Evolutionary conservation across 2,113 vertebrate genomes (phyloP), one percentile per base, ranked within the genome.

Genomic region (Anarrhichthys ocellatus): DNA sequence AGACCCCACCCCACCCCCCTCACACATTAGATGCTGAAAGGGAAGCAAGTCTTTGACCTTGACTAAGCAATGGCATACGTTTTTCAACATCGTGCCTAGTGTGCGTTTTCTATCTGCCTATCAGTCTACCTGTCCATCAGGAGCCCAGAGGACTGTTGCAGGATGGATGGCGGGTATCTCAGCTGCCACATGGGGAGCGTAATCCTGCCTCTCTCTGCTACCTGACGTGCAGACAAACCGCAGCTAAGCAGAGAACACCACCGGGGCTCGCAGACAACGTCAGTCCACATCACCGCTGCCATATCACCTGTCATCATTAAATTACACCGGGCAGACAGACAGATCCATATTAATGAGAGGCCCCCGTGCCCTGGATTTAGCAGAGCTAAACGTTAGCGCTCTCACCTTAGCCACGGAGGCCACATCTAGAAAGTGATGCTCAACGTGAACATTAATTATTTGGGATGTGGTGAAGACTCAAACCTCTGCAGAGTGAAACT

Each of bases 231-330:
- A 87, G 89, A 68, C 88, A 78, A 79, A 85, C 84, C 71, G 87
- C 88, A 73, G 83, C 78, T 80, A 64, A 83, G 71, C 87, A 46
- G 79, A 83, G 88, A 84, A 83, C 75, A 67, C 83, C 73, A 27
- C 62, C 5, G 80, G 89, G 90, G 73, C 68, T 69, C 67, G 72
- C 42, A 36, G 78, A 80, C 87, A 77, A 67, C 88, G 78, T 93
- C 90, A 79, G 83, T 50, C 78, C 65, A 82, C 83, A 76, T 89
- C 87, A 82, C 73, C 13, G 72, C 69, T 15, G 54, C 85, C 78
- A 82, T 86, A 92, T 93, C 92, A 87, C 82, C 89, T 92, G 92
- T 91, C 93, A 92, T 92, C 80, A 89, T 93, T 93, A 92, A 87
- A 92, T 95, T 92, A 91, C 91, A 84, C 62, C 0, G 52, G 76